Base-by-base conservation (phyloP, 2,888 invertebrate genomes). In the Zygothrica quintamaculata region DNA sequence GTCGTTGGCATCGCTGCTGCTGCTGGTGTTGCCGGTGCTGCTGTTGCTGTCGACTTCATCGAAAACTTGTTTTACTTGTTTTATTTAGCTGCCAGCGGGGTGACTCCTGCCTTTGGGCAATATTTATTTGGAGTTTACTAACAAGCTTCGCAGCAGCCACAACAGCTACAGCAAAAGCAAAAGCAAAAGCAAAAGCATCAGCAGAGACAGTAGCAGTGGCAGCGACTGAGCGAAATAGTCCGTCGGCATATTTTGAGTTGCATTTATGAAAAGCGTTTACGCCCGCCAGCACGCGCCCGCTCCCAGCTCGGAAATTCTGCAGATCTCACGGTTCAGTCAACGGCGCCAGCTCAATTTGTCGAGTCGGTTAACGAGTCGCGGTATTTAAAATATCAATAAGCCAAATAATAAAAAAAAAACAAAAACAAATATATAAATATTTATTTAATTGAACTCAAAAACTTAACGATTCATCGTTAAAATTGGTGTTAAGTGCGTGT, bases 331-430 rank as follows among this genome's bases (percentile, higher is more conserved):
- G 42, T 70, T 79, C 80, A 87, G 88, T 86, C 87, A 69, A 76
- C 86, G 84, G 84, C 84, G 79, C 80, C 87, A 88, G 80, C 84
- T 87, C 88, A 79, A 87, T 85, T 88, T 85, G 87, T 76, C 74
- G 82, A 88, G 88, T 87, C 77, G 84, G 48, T 59, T 55, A 46
- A 37, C 47, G 57, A 53, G 44, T 39, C 60, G 66, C 69, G 66
- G 25, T 22, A 22, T 22, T 22, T 22, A 3, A 55, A 51, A 22
- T n/a, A n/a, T 40, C 26, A 64, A 51, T 37, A 53, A 58, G 31
- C 59, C 34, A 65, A 51, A 44, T 8, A 8, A 8, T 26, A 6
- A 26, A 8, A 8, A 8, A 26, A 26, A 26, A 26, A 4, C 8
- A 6, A 26, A n/a, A n/a, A n/a, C n/a, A n/a, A n/a, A n/a, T n/a